Evolutionary conservation across 2,888 invertebrate species (phyloP), one percentile per base, ranked within the genome.

Genomic region (Caenorhabditis sinica): DNA sequence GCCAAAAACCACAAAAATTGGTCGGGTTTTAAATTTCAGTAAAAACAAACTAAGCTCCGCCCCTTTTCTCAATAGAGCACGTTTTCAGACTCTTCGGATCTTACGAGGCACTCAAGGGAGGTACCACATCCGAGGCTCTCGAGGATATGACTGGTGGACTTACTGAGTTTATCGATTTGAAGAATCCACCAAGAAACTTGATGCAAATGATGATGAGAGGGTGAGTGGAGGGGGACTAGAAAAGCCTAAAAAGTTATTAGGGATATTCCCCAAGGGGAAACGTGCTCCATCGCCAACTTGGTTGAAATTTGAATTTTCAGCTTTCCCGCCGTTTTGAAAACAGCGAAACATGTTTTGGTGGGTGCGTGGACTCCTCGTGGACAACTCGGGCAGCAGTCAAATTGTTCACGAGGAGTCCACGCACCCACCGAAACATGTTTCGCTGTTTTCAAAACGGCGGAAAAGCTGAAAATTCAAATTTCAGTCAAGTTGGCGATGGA

Each of bases 91-190:
- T 99, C 75, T 96, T 97, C 93, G 98, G 98, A 0, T 97, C 97
- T 0, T 99, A 99, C 93, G 99, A 99, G 93, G 96, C 98, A 0
- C 94, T 99, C 0, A 97, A 97, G 93, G 98, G 98, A 51, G 98
- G 99, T 23, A 96, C 97, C 0, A 97, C 98, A 0, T 97, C 97
- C 92, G 99, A 99, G 93, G 99, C 98, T 0, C 97, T 99, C 96
- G 98, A 98, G 93, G 99, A 99, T 94, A 98, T 99, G 93, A 99
- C 98, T 0, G 94, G 93, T 20, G 93, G 93, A 43, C 85, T 93
- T 36, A 92, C 92, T 11, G 92, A 93, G 86, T 90, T 91, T 76
- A 97, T 97, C 93, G 96, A 97, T 90, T 95, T 97, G 91, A 89
- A 95, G 15, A 95, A 96, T 80, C 97, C 96, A 17, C 90, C 90